Evolutionary conservation across 2,888 invertebrate genomes (phyloP).

Genomic region (Pedicia rivosa): DNA sequence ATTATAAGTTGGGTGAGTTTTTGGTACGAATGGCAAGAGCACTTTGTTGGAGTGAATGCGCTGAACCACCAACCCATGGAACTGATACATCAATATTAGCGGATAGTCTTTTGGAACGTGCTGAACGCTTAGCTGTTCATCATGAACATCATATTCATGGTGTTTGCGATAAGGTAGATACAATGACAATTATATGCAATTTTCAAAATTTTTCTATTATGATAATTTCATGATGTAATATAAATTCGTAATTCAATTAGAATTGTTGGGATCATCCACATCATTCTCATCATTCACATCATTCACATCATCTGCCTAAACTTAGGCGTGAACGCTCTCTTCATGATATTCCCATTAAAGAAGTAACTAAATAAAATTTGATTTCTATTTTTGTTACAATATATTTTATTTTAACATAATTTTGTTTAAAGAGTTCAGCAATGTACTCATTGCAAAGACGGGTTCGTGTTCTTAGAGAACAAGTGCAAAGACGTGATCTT

Average conservation of each 20-base stretch:
- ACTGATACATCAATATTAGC: constrained; percentile 32
- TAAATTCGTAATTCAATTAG: constrained; percentile 11
- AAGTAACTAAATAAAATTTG: constrained; percentile 40
- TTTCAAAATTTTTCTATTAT: neutral
- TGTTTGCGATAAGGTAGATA: constrained; percentile 14
- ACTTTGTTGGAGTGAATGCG: constrained; percentile 37
- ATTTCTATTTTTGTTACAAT: constrained; percentile 2
- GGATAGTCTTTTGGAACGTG: constrained; percentile 68
- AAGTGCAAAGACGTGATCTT: constrained; percentile 79
- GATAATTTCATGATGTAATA: constrained; percentile 7
- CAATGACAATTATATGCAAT: too few relatives aligned
- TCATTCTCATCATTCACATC: too few relatives aligned
- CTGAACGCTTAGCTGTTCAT: constrained; percentile 44
- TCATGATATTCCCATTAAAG: constrained; percentile 64
- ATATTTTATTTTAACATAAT: neutral
- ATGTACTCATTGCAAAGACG: constrained; percentile 81
- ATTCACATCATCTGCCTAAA: constrained; percentile 31
- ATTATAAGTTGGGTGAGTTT: constrained; percentile 54
- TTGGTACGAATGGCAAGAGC: constrained; percentile 68
- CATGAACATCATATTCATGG: constrained; percentile 20
- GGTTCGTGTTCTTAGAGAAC: constrained; percentile 71
- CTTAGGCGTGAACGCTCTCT: constrained; percentile 62
- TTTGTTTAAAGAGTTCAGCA: constrained; percentile 50
- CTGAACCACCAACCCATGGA: constrained; percentile 25
- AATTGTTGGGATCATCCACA: constrained; percentile 17